Percentiles rank a stretch among this genome's conserved stretches.
Evolutionary conservation across 2,113 vertebrate species (phyloP).

Genomic region (Urocynchramus pylzowi): DNA sequence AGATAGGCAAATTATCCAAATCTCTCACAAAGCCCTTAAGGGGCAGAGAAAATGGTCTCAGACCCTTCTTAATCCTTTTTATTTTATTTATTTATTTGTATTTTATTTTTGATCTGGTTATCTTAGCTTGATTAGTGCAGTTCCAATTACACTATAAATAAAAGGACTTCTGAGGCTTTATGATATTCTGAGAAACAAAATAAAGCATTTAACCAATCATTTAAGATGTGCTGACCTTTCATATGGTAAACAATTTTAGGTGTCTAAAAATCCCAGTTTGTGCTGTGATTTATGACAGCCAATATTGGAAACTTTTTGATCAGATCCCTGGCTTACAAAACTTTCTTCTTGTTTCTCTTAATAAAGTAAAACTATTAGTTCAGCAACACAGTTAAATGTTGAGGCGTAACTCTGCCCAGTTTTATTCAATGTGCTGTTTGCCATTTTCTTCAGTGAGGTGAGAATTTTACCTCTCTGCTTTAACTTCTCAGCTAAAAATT

Average conservation of each 20-base stretch:
- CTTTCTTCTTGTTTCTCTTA: not conserved
- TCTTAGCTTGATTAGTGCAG: not conserved
- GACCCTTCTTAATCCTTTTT: not conserved
- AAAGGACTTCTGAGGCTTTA: not conserved
- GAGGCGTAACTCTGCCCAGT: not conserved
- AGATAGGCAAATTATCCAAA: not conserved
- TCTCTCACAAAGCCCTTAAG: not conserved
- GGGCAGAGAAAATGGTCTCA: not conserved
- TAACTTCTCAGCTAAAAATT: not conserved
- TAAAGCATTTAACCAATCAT: not conserved
- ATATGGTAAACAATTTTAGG: not conserved
- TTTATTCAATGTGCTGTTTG: not conserved
- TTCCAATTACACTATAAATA: not conserved
- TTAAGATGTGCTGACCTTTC: not conserved
- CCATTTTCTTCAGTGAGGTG: not conserved
- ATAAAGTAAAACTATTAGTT: not conserved
- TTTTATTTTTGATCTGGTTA: not conserved
- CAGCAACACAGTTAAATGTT: not conserved
- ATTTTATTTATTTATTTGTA: not conserved
- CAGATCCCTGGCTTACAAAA: not conserved
- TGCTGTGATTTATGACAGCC: not conserved
- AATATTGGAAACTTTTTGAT: not conserved
- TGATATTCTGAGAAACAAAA: not conserved
- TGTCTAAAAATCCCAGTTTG: not conserved
- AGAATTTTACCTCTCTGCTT: not conserved